These are phyloP conservation scores for Phasianus colchicus DNA, from an alignment of 2,113 vertebrate species.

Conservation along the genomic window DNA sequence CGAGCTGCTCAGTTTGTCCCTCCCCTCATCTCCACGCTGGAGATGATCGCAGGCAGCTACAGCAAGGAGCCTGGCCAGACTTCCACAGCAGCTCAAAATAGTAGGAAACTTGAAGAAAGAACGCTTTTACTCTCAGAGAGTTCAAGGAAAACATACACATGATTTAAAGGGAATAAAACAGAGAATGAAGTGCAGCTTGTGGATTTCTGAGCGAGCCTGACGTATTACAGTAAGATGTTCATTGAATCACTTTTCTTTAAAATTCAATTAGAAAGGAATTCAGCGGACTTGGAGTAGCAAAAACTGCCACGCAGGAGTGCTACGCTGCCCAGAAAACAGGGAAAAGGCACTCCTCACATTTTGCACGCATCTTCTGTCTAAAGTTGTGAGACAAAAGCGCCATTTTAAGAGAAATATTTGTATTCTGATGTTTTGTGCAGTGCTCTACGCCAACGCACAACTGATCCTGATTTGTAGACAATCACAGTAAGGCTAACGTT, in stretches of 20 bases:
- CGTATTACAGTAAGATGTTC: background rate
- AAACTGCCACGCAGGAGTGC: rapidly evolving
- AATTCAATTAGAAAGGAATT: background rate
- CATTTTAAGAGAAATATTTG: background rate
- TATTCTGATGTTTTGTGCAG: background rate
- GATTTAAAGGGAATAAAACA: background rate
- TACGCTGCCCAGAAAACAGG: too few relatives aligned
- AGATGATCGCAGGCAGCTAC: constrained; percentile 12
- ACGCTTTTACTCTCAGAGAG: background rate
- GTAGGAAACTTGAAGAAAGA: background rate
- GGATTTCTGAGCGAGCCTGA: background rate
- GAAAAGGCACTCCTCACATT: background rate
- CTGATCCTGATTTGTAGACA: background rate
- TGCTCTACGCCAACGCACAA: background rate
- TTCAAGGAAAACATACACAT: background rate
- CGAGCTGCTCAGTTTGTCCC: constrained; percentile 44
- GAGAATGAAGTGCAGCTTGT: background rate
- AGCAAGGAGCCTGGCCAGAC: background rate
- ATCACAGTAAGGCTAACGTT: background rate
- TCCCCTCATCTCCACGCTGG: constrained; percentile 40
- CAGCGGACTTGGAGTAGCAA: background rate
- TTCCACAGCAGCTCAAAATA: background rate
- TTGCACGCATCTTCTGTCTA: background rate
- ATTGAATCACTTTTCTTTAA: background rate
- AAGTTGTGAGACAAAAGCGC: background rate